Evolutionary conservation across 64 coral and sea anemone species (phyloP), one percentile per base, ranked within the genome.

Genomic region (Cladopsammia gracilis): DNA sequence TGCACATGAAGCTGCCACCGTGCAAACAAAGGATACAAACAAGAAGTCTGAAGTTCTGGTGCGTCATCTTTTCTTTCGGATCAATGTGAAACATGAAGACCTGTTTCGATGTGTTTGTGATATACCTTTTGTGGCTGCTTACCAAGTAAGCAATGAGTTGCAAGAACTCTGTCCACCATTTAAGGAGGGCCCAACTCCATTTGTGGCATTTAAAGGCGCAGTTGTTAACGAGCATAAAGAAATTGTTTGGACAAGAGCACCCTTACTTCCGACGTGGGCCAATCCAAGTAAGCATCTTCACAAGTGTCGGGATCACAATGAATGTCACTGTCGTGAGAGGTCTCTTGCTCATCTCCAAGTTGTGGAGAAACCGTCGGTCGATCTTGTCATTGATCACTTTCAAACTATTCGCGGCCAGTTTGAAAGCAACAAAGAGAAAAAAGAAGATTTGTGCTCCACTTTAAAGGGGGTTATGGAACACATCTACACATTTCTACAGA

Each of bases 351-450:
- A 64, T 46, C 77, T 91, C 20, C 58, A 59, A 19, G 57, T 91
- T 82, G 25, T 72, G 52, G 14, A 52, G 54, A 47, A 57, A 4
- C 89, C 89, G 58, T 43, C 89, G 7, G 75, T 80, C 14, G 77
- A 82, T 34, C 67, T 91, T 53, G 89, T 91, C 3, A 64, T 82
- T 20, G 59, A 12, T 19, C 89, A 91, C 59, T 91, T 76, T 54
- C 4, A 70, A 82, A 91, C 3, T 3, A 79, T 90, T 3, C 70
- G 60, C 58, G 49, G 6, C 44, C 54, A 61, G n/a, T 44, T 91
- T 68, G 48, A 64, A 50, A 47, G 77, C 59, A 78, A 89, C 2
- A 60, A 76, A 46, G n/a, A 70, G 66, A 70, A 24, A 66, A 61
- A 19, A 15, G 59, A 1, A 2, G 22, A 75, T 9, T 11, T 0